Conservation (phyloP, 2,797 vertebrate genomes). For the Clarias pachynema region DNA sequence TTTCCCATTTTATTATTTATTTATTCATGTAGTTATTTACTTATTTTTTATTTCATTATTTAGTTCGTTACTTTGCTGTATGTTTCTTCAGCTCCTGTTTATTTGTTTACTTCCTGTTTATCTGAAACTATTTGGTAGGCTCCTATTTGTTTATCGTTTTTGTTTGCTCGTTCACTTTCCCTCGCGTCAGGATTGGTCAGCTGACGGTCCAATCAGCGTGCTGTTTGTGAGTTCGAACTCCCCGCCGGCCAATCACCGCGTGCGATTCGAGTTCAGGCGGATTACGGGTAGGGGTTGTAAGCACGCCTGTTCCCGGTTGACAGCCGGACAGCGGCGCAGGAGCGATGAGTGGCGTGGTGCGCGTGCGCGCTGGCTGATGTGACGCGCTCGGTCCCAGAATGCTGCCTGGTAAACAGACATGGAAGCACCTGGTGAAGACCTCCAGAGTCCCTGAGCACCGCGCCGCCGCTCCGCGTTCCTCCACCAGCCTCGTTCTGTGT, state of each 20-base stretch:
- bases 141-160: neutral
- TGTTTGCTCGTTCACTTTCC: neutral
- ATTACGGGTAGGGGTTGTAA: neutral
- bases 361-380: constrained; percentile 61
- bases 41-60: neutral
- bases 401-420: constrained; percentile 89
- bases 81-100: neutral
- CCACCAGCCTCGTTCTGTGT: constrained; percentile 51
- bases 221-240: constrained; percentile 19
- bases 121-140: neutral
- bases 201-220: neutral
- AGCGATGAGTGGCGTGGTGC: neutral
- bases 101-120: neutral
- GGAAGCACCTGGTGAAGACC: constrained; percentile 83
- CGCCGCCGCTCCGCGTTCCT: constrained; percentile 13
- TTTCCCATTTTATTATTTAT: too few species aligned
- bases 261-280: too few species aligned
- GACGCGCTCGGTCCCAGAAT: constrained; percentile 83
- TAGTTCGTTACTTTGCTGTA: neutral
- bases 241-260: constrained; percentile 11
- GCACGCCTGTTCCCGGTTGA: constrained; percentile 52
- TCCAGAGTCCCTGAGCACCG: constrained; percentile 78
- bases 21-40: neutral
- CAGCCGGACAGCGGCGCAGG: constrained; percentile 14
- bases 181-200: constrained; percentile 23